These are phyloP conservation scores for Verasper variegatus DNA, from an alignment of 2,113 vertebrate species.

Conservation along the genomic window DNA sequence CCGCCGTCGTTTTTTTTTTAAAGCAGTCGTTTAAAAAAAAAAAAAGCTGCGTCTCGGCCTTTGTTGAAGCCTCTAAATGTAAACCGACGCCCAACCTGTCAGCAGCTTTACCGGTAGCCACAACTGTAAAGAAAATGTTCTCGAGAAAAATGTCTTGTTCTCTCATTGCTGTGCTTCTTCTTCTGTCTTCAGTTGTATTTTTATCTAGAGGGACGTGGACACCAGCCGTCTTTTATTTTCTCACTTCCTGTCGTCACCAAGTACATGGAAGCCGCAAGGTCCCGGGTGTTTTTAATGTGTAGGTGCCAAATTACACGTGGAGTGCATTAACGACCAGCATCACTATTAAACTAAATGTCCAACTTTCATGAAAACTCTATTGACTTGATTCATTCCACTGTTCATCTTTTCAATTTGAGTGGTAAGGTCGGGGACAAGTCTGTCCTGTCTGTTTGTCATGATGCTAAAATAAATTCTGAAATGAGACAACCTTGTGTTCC, in stretches of 20 bases:
- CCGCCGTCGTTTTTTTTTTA: conserved; percentile 33
- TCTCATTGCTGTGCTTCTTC: conserved; percentile 50
- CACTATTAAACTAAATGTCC: conserved; percentile 38
- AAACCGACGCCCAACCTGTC: conserved; percentile 53
- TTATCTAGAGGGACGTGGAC: conserved; percentile 2
- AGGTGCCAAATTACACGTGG: conserved; percentile 72
- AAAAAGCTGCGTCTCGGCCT: not conserved
- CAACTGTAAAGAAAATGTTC: conserved; percentile 63
- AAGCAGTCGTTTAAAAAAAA: conserved; percentile 11
- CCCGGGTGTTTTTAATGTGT: conserved; percentile 62
- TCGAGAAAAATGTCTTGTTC: conserved; percentile 46
- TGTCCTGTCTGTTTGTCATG: conserved; percentile 45
- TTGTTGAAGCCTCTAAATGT: conserved; percentile 46
- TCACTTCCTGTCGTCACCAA: conserved; percentile 41
- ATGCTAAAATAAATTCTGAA: conserved; percentile 70
- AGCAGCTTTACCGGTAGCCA: conserved; percentile 65
- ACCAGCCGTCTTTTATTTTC: conserved; percentile 23
- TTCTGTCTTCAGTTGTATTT: conserved; percentile 17
- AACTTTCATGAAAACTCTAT: conserved; percentile 37
- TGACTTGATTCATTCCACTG: conserved; percentile 42
- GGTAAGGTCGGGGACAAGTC: conserved; percentile 28
- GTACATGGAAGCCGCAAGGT: conserved; percentile 48
- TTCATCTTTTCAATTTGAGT: conserved; percentile 45
- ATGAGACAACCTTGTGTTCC: conserved; percentile 9
- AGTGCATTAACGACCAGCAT: conserved; percentile 47